Base-by-base conservation (phyloP, 2,113 vertebrate genomes). In the Malurus alboscapulatus region DNA sequence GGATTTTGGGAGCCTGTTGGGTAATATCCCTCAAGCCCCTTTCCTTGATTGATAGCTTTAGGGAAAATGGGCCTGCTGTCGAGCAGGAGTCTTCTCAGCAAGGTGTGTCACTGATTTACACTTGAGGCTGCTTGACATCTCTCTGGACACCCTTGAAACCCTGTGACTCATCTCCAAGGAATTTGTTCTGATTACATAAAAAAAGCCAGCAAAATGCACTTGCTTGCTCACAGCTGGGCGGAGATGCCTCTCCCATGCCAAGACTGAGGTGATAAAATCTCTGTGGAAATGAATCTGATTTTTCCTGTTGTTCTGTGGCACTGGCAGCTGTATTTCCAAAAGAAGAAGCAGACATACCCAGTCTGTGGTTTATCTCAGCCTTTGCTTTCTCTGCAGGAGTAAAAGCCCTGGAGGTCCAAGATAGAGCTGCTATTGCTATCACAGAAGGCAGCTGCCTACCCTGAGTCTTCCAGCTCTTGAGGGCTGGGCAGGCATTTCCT, bases 121-220 rank as follows among this genome's bases (percentile, higher is more conserved):
- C 78, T 93, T 84, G 91, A 90, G 87, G 55, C 86, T 74, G 75
- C 86, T 94, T 94, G 88, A 96, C 90, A 93, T 94, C 86, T 90
- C 88, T 90, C 94, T 88, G 94, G 96, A 94, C 92, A 96, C 88
- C 88, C 93, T 66, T 74, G 78, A 92, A 97, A 84, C 80, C 54
- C 65, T 54, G 27, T 96, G 96, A 97, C 61, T 97, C 96, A 97
- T 90, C 92, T 93, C 95, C 8, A 27, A 95, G 91, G 95, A 96
- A 97, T 97, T 96, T 95, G 81, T 88, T 96, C 93, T 96, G 95
- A 96, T 96, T 96, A 96, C 92, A 97, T 95, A 84, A 91, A 96
- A 96, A 96, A 96, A 94, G 85, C 72, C 88, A 89, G 91, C 89
- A 88, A 96, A 96, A 88, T 90, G 90, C 16, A 7, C 77, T 95